Evolutionary conservation across 2,888 invertebrate species (phyloP).

Genomic region (Apodemia hepburni): DNA sequence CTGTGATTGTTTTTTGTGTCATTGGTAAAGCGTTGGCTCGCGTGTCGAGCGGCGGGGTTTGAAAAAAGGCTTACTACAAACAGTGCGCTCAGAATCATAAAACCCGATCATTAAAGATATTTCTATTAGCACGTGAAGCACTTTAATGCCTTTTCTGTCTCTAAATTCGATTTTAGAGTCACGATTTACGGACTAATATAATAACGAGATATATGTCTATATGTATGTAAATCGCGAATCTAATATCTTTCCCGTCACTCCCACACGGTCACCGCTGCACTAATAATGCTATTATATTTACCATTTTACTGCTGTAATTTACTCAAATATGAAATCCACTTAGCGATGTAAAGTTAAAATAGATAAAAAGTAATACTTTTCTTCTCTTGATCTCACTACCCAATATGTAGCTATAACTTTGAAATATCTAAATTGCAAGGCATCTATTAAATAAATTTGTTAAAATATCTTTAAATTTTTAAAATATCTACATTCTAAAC

Average conservation of each 20-base stretch:
- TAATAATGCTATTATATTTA: neutral
- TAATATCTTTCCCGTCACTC: constrained; percentile 34
- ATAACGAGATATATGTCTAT: constrained; percentile 9
- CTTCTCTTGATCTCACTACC: too few species aligned
- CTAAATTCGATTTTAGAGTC: constrained; percentile 19
- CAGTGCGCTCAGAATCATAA: constrained; percentile 41
- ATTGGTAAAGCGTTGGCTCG: constrained; percentile 54
- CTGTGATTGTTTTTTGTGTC: constrained; percentile 63
- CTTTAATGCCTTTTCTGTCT: constrained; percentile 5
- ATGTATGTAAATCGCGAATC: constrained; percentile 23
- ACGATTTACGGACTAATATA: constrained; percentile 19
- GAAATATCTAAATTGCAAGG: too few species aligned
- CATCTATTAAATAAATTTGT: too few species aligned
- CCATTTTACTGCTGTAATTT: constrained; percentile 9
- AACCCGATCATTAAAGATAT: neutral
- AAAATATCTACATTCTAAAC: too few species aligned
- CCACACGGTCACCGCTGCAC: constrained; percentile 43
- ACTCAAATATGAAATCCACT: too few species aligned
- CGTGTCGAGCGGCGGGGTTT: constrained; percentile 48
- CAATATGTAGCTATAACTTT: too few species aligned
- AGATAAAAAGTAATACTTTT: too few species aligned
- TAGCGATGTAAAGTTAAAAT: too few species aligned
- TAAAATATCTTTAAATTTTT: too few species aligned
- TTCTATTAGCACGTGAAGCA: constrained; percentile 19
- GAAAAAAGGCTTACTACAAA: constrained; percentile 33